Evolutionary conservation across 2,888 invertebrate genomes (phyloP), one percentile per base, ranked within the genome.

Genomic region (Epsilonema sp.): DNA sequence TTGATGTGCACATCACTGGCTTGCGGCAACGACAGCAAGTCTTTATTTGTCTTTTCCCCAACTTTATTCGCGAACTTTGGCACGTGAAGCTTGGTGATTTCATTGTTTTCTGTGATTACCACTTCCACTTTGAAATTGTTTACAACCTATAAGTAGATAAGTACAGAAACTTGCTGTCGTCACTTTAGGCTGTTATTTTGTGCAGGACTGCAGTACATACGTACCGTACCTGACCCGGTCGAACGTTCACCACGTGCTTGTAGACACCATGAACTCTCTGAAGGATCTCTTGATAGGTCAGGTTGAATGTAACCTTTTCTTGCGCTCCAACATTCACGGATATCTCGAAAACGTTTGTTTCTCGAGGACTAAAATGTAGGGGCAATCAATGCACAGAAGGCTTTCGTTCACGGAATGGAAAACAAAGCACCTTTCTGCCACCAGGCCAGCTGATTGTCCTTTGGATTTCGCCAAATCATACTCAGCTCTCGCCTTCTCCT

Each of bases 241-340:
- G 76, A 44, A 80, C 67, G 62, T 79, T 77, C 45, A 79, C 70
- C 11, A 75, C 73, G 54, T 77, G 73, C 58, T 79, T 76, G 66
- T 80, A 81, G 5, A 73, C 71, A 3, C 76, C 76, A 50, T 76
- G 72, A 46, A 74, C 72, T 2, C 79, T 70, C 20, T 71, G 65
- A 42, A 81, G 63, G 37, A 80, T 58, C 64, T 80, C 78, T 59
- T 80, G 78, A 62, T 82, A 82, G 1, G 74, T 77, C 52, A 80
- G 64, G 57, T 76, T 77, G 63, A 82, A 81, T 1, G 71, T 67
- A 0, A 76, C 77, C 51, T 73, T 74, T n/a, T 73, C 73, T 47
- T 71, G 66, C 0, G 78, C 70, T 51, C 76, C 78, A 3, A 80
- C 70, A 58, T 79, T 79, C 38, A 79, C 75, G 0, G 75, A 73